These are phyloP conservation scores for Holcopasites calliopsidis DNA, from an alignment of 1,140 invertebrate genomes.

Conservation along the genomic window DNA sequence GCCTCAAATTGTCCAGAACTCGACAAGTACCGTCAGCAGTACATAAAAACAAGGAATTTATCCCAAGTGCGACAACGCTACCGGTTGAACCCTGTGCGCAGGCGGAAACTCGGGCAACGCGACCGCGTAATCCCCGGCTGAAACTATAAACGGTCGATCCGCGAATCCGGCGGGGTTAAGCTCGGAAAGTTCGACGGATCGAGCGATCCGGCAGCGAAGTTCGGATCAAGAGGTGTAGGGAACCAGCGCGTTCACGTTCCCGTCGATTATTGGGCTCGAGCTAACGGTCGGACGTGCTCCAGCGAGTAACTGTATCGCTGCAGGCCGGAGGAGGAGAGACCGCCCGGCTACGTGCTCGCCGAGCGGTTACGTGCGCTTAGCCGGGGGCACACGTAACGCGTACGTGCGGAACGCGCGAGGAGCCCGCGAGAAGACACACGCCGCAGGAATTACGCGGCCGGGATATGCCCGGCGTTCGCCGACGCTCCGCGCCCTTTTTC, in stretches of 20 bases:
- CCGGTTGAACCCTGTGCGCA: too few relatives aligned
- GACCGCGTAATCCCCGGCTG: too few relatives aligned
- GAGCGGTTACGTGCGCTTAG: constrained; percentile 51
- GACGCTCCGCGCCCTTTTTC: background rate
- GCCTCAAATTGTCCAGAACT: too few relatives aligned
- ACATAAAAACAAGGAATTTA: too few relatives aligned
- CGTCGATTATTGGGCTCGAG: constrained; percentile 46
- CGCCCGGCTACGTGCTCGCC: constrained; percentile 42
- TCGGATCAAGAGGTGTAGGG: background rate
- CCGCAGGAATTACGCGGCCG: constrained; percentile 33
- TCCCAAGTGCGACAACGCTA: too few relatives aligned
- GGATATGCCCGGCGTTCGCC: constrained; percentile 18
- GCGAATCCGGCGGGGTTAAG: too few relatives aligned
- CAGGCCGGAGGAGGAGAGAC: constrained; percentile 37
- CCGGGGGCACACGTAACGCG: constrained; percentile 26
- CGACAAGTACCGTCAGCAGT: too few relatives aligned
- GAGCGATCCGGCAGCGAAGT: background rate
- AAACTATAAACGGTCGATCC: too few relatives aligned
- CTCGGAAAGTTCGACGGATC: background rate
- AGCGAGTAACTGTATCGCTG: constrained; percentile 58
- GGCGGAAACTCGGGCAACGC: too few relatives aligned
- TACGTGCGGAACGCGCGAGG: constrained; percentile 30
- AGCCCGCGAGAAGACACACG: constrained; percentile 22
- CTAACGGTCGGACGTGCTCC: constrained; percentile 59
- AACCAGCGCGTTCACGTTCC: constrained; percentile 27